Evolutionary conservation across 2,888 invertebrate species (phyloP).

Genomic region (Dasysyrphus albostriatus): DNA sequence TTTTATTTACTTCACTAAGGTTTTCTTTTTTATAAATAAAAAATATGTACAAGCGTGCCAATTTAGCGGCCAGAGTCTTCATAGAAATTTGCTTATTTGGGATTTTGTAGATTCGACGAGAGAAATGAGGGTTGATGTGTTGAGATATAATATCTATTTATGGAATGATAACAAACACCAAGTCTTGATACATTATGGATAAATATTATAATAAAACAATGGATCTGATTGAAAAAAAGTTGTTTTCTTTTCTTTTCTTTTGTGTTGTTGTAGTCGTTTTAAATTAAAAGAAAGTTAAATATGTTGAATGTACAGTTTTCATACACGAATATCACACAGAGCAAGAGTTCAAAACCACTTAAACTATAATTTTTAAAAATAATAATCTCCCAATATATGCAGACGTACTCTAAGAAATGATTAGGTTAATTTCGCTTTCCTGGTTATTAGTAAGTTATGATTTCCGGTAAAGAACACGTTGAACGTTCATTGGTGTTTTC

Average conservation of each 20-base stretch:
- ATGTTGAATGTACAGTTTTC: neutral
- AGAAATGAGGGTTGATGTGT: conserved; percentile 13
- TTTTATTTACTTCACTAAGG: neutral
- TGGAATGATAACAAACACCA: conserved; percentile 16
- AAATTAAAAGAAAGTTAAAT: conserved; percentile 1
- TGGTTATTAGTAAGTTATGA: neutral
- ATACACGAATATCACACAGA: too few relatives aligned
- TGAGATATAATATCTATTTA: conserved; percentile 14
- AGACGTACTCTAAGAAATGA: too few relatives aligned
- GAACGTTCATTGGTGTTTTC: neutral
- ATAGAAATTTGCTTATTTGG: conserved; percentile 17
- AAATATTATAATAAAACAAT: conserved; percentile 1
- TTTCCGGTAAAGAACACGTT: conserved; percentile 7
- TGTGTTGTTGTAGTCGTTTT: neutral
- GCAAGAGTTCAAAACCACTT: too few relatives aligned
- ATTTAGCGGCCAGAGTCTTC: conserved; percentile 8
- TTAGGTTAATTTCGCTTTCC: neutral
- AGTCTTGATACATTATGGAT: conserved; percentile 12
- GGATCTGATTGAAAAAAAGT: neutral
- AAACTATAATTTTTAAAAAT: too few relatives aligned
- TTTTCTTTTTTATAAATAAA: conserved; percentile 15
- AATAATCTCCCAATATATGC: too few relatives aligned
- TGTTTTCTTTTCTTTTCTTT: neutral
- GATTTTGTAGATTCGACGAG: neutral
- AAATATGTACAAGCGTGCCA: conserved; percentile 7